Evolutionary conservation across 2,888 invertebrate genomes (phyloP).

Genomic region (Pycnomerus fuliginosus): DNA sequence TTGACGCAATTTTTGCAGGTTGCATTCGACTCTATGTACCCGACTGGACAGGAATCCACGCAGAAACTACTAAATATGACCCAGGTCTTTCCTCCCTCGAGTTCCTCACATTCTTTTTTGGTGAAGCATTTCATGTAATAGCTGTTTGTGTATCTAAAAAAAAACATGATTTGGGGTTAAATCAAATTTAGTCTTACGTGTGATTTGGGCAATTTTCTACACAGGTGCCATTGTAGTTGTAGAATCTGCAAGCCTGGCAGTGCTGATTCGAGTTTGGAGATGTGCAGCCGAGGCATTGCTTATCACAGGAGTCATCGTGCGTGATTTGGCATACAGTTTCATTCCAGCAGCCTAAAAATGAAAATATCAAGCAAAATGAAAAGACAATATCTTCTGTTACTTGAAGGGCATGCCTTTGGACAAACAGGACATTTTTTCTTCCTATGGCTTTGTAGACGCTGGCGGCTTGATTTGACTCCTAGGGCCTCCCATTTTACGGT

Average conservation of each 20-base stretch:
- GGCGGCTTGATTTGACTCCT: too few relatives aligned
- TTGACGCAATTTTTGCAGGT: conserved; percentile 43
- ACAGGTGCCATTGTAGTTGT: conserved; percentile 48
- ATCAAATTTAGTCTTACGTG: conserved; percentile 3
- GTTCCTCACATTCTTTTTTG: conserved; percentile 61
- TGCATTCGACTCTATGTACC: conserved; percentile 49
- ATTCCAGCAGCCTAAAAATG: conserved; percentile 53
- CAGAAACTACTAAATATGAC: conserved; percentile 66
- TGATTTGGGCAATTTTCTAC: conserved; percentile 63
- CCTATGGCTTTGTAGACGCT: too few relatives aligned
- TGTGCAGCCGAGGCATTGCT: conserved; percentile 76
- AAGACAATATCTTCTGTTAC: neutral
- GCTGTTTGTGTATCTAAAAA: conserved; percentile 37
- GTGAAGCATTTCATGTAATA: conserved; percentile 62
- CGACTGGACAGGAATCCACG: conserved; percentile 64
- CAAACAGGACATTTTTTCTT: too few relatives aligned
- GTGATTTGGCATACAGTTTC: conserved; percentile 55
- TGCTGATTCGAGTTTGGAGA: conserved; percentile 51
- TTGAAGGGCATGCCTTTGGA: too few relatives aligned
- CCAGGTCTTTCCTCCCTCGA: conserved; percentile 54
- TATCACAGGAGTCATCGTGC: conserved; percentile 60
- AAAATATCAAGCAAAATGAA: neutral
- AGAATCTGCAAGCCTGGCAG: conserved; percentile 71
- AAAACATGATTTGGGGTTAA: conserved; percentile 8
- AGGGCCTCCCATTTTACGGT: conserved; percentile 73